Evolutionary conservation across 2,888 invertebrate genomes (phyloP), one percentile per base, ranked within the genome.

Genomic region (Drosophila paucipuncta): DNA sequence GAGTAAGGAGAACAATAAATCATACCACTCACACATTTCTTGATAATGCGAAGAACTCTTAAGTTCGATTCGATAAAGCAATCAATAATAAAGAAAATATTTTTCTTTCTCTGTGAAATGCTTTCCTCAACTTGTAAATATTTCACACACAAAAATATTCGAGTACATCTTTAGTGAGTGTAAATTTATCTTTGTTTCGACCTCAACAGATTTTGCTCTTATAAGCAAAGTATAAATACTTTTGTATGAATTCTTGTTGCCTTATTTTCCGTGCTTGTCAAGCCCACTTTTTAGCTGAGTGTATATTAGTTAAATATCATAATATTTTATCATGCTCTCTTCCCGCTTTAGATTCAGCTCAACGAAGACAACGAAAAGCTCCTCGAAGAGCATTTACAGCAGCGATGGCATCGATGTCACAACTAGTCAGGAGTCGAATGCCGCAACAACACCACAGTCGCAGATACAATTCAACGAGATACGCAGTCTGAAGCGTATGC

Each of bases 401-500:
- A 92, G 89, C 75, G 93, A 92, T 71, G 85, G 81, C 83, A 82
- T 80, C 60, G 84, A 85, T 59, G 68, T 76, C 47, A 60, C 76
- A 47, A 62, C 78, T 79, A 78, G 74, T 77, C 69, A 76, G 64
- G 79, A 85, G 54, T 72, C 73, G 28, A 76, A 39, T 39, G 55
- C 18, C 49, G 13, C 35, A 35, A n/a, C 35, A 41, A 49, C 72
- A 60, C 78, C 95, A 82, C 94, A 95, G 92, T 95, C 95, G 67
- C 92, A 92, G 71, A 95, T 97, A 94, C 95, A 95, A 91, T 96
- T 95, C 92, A 95, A 94, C 82, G 95, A 95, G 94, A 95, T 96
- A 83, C 96, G 96, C 91, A 97, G 96, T 92, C 95, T 96, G 68
- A 97, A 96, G 93, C 95, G 97, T 78, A 95, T 96, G 68, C 96